These are phyloP conservation scores for Trialeurodes vaporariorum DNA, from an alignment of 1,140 invertebrate species.

Conservation along the genomic window DNA sequence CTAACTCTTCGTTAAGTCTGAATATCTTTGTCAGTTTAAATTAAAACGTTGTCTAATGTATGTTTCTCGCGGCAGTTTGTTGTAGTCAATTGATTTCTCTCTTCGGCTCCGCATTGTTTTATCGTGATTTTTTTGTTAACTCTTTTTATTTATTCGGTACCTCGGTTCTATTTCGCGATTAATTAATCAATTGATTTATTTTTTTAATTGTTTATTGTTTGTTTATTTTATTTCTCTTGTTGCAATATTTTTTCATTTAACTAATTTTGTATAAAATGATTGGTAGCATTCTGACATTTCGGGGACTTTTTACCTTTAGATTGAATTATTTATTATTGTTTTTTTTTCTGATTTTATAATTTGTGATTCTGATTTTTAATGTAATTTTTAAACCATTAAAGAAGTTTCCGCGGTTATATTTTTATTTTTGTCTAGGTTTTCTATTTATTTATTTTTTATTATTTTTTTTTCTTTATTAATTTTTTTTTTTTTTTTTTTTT, in stretches of 20 bases:
- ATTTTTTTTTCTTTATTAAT: background rate
- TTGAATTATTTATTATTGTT: background rate
- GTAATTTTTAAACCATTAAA: background rate
- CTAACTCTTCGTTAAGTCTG: background rate
- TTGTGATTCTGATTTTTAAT: background rate
- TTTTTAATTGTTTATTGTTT: slow-evolving; percentile 1
- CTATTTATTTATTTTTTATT: background rate
- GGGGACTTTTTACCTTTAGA: background rate
- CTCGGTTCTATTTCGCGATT: background rate
- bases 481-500: background rate
- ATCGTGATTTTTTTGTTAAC: slow-evolving; percentile 1
- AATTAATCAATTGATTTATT: background rate
- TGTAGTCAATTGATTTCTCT: background rate
- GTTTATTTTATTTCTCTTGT: slow-evolving; percentile 1
- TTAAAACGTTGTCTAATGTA: background rate
- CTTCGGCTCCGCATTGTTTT: background rate
- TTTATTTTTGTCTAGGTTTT: background rate
- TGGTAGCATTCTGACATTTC: background rate
- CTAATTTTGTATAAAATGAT: background rate
- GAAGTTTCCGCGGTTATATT: background rate
- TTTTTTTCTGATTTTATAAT: background rate
- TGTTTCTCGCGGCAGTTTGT: background rate
- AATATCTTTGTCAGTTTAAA: background rate
- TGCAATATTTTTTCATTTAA: background rate
- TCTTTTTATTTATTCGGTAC: background rate